phyloP scores from a whole-genome alignment of 2,797 vertebrate species.

The Alauda arvensis region DNA sequence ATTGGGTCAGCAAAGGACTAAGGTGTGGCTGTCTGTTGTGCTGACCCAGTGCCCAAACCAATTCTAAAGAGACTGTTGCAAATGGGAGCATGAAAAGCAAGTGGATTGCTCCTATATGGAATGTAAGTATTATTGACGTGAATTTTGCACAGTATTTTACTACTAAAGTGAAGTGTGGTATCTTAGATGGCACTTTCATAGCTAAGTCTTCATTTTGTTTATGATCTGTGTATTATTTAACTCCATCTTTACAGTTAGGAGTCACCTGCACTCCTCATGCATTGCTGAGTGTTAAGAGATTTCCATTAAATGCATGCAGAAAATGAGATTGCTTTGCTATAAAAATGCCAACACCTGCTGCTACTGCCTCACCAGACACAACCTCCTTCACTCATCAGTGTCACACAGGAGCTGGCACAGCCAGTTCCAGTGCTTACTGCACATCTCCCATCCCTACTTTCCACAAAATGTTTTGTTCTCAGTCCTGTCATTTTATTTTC shows the following conservation, averaged over 20 bases:
- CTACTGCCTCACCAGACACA: neutral
- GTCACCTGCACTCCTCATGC: neutral
- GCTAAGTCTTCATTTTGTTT: neutral
- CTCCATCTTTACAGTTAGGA: neutral
- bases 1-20: neutral
- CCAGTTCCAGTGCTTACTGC: neutral
- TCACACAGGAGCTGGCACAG: neutral
- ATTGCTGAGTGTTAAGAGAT: neutral
- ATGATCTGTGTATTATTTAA: neutral
- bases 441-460: rapidly evolving
- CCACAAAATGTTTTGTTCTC: neutral
- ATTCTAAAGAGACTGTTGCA: neutral
- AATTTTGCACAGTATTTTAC: neutral
- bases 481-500: neutral
- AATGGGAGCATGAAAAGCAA: neutral
- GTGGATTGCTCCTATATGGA: neutral
- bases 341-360: neutral
- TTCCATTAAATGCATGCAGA: neutral
- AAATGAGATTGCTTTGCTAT: neutral
- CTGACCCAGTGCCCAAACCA: neutral
- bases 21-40: neutral
- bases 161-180: neutral
- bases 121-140: neutral
- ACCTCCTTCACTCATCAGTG: neutral
- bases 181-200: neutral